Evolutionary conservation across 2,797 vertebrate genomes (phyloP).

Genomic region (Enoplosus armatus): DNA sequence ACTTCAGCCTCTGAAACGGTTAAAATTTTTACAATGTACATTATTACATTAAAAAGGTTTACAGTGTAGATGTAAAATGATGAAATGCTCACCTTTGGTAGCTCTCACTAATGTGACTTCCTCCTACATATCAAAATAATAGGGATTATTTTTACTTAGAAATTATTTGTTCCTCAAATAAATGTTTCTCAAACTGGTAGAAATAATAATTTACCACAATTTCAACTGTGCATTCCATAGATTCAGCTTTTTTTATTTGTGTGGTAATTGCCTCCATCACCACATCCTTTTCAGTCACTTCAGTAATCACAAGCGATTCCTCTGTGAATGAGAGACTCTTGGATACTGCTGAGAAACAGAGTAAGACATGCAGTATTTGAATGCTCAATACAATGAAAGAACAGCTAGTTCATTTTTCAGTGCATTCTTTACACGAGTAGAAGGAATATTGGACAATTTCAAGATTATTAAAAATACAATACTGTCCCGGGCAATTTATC

Average conservation of each 20-base stretch:
- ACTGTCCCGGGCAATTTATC: not conserved
- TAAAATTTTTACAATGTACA: not conserved
- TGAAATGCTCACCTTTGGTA: constrained; percentile 53
- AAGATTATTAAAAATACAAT: not conserved
- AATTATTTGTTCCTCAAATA: not conserved
- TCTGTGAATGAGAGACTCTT: constrained; percentile 59
- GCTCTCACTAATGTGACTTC: constrained; percentile 50
- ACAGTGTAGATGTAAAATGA: not conserved
- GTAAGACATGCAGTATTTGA: not conserved
- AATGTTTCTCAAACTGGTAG: not conserved
- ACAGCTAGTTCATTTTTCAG: too few species aligned
- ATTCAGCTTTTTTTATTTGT: constrained; percentile 50
- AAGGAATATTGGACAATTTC: not conserved
- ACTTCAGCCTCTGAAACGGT: constrained; percentile 67
- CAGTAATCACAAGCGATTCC: constrained; percentile 34
- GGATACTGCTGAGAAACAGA: constrained; percentile 44
- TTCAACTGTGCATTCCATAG: constrained; percentile 61
- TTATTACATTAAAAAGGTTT: not conserved
- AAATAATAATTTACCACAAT: constrained; percentile 50
- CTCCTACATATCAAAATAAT: constrained; percentile 63
- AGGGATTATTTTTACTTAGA: not conserved
- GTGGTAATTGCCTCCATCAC: constrained; percentile 52
- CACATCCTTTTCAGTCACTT: constrained; percentile 57
- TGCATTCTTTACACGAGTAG: not conserved
- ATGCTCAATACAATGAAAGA: not conserved